phyloP scores from a whole-genome alignment of 2,797 vertebrate genomes.

The Rallus crepitans region DNA sequence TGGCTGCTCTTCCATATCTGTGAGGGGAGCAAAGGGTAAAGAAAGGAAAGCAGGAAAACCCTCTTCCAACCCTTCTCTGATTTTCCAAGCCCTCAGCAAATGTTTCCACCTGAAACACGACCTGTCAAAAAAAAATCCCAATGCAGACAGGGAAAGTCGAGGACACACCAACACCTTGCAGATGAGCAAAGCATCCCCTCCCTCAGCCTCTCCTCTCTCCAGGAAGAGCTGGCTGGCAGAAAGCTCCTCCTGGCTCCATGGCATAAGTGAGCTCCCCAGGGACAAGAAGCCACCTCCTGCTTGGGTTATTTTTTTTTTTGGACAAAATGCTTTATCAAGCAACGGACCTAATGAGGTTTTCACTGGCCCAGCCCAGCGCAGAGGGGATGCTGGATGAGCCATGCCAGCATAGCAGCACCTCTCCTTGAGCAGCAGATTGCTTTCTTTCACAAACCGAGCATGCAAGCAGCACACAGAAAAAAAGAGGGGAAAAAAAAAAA shows the following conservation, averaged over 20 bases:
- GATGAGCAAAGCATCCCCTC: background rate
- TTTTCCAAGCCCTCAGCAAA: background rate
- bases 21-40: background rate
- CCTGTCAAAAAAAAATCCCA: background rate
- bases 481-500: background rate
- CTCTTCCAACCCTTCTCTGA: background rate
- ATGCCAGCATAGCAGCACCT: background rate
- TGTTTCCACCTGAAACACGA: background rate
- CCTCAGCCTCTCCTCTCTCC: rapidly evolving
- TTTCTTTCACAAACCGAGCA: background rate
- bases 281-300: background rate
- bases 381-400: background rate
- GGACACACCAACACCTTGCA: background rate
- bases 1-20: rapidly evolving
- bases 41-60: background rate
- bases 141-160: rapidly evolving
- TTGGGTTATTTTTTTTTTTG: background rate
- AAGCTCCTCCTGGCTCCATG: background rate
- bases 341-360: background rate
- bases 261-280: rapidly evolving
- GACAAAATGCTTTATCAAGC: background rate
- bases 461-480: background rate
- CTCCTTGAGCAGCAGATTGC: background rate
- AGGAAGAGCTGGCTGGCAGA: background rate
- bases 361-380: rapidly evolving